Base-by-base conservation (phyloP, 2,888 invertebrate species). In the Patella caerulea region DNA sequence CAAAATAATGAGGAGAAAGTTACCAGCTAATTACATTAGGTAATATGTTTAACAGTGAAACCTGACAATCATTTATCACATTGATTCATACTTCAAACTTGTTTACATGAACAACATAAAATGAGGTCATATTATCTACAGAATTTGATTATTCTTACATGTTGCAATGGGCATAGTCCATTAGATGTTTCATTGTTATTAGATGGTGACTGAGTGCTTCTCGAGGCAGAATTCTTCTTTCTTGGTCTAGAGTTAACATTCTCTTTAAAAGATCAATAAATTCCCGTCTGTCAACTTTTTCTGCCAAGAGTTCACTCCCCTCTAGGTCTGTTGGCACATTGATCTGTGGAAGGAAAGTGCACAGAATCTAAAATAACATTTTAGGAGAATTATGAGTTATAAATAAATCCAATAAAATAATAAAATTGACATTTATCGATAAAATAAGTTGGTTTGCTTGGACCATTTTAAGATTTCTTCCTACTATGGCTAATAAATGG, bases 201-300 rank as follows among this genome's bases (percentile, higher is more conserved):
- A 98, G 98, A 69, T 97, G 96, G 93, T 98, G 98, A 92, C 97
- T 97, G 86, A 98, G 92, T 15, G 98, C 98, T 92, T 98, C 98
- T 59, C 96, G 97, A 0, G 99, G 99, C 29, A 96, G 97, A 88
- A 99, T 96, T 75, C 99, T 94, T 77, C 98, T 94, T 92, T 98
- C 98, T 95, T 97, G 93, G 93, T 99, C 99, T 94, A 99, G 96
- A 19, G 98, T 98, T 78, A 99, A 94, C 99, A 99, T 99, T 88
- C 97, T 94, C 93, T 99, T 99, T 75, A 99, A 93, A 87, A 99
- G 94, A 93, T 99, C 98, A 86, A 99, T 98, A 91, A 99, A 99
- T 92, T 99, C 98, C 87, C 97, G 94, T 81, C 99, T 94, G 92
- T 99, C 99, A 53, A 97, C 96, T 92, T 98, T 98, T 93, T 99